These are phyloP conservation scores for Echiichthys vipera DNA, from an alignment of 2,797 vertebrate species.

Conservation along the genomic window DNA sequence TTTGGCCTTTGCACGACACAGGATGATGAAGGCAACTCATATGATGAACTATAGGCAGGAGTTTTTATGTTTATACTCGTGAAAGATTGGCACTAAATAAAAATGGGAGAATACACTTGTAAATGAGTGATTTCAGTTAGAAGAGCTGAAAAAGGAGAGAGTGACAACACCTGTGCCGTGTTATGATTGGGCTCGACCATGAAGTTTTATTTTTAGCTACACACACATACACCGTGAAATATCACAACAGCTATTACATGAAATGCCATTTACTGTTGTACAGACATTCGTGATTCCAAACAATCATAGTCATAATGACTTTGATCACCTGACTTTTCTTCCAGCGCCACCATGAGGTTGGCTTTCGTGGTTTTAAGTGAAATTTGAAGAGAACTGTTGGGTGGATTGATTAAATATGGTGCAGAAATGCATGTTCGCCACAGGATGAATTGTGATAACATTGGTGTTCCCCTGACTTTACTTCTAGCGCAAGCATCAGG, in stretches of 20 bases:
- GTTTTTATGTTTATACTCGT: neutral
- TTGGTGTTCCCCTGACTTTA: neutral
- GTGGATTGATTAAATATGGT: neutral
- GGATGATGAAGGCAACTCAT: neutral
- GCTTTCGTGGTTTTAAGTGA: neutral
- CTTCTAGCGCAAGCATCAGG: neutral
- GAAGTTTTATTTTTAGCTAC: slow-evolving; percentile 3
- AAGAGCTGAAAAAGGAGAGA: slow-evolving; percentile 4
- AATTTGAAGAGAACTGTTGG: no score
- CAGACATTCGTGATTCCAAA: neutral
- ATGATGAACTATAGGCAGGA: slow-evolving; percentile 2
- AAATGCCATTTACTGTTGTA: neutral
- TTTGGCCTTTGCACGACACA: slow-evolving; percentile 13
- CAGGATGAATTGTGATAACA: neutral
- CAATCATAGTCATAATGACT: neutral
- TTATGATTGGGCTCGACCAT: neutral
- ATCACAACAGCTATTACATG: neutral
- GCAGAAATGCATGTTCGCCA: neutral
- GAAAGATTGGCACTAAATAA: neutral
- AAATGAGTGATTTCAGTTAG: neutral
- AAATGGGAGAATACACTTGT: neutral
- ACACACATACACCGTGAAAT: no score
- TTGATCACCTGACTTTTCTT: neutral
- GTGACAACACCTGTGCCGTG: neutral
- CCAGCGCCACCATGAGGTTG: neutral